Evolutionary conservation across 2,888 invertebrate genomes (phyloP).

Genomic region (Chesias legatella): DNA sequence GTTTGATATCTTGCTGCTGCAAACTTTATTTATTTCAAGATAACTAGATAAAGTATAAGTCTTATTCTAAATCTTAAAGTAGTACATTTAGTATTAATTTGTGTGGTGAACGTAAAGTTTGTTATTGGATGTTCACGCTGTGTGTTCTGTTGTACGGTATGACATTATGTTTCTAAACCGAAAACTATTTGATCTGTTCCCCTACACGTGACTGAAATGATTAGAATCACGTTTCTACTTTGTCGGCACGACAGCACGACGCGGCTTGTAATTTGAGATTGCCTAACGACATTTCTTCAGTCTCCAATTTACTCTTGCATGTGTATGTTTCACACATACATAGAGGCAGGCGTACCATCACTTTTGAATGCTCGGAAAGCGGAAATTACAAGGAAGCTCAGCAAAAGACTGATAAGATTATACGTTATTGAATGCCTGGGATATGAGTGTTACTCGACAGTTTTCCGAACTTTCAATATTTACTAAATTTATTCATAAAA

Average conservation of each 20-base stretch:
- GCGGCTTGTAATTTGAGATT: slow-evolving; percentile 21
- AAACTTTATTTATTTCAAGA: too few relatives aligned
- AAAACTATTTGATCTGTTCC: too few relatives aligned
- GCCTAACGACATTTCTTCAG: slow-evolving; percentile 9
- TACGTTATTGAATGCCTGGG: slow-evolving; percentile 3
- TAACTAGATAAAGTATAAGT: too few relatives aligned
- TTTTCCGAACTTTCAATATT: too few relatives aligned
- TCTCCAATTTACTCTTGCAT: slow-evolving; percentile 12
- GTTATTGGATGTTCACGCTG: too few relatives aligned
- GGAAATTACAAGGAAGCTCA: slow-evolving; percentile 10
- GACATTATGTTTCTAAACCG: too few relatives aligned
- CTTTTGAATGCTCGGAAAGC: slow-evolving; percentile 7
- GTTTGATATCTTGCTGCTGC: too few relatives aligned
- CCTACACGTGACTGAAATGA: slow-evolving; percentile 6
- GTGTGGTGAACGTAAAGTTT: too few relatives aligned
- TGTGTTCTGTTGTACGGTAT: too few relatives aligned
- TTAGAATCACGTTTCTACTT: slow-evolving; percentile 6
- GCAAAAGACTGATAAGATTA: slow-evolving; percentile 9
- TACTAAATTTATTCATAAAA: too few relatives aligned
- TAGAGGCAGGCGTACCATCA: slow-evolving; percentile 5
- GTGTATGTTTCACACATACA: slow-evolving; percentile 1
- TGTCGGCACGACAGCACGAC: not conserved
- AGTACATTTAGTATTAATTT: too few relatives aligned
- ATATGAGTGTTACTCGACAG: not conserved
- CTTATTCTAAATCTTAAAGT: too few relatives aligned